These are phyloP conservation scores for Monopis laevigella DNA, from an alignment of 2,888 invertebrate species.

Conservation along the genomic window DNA sequence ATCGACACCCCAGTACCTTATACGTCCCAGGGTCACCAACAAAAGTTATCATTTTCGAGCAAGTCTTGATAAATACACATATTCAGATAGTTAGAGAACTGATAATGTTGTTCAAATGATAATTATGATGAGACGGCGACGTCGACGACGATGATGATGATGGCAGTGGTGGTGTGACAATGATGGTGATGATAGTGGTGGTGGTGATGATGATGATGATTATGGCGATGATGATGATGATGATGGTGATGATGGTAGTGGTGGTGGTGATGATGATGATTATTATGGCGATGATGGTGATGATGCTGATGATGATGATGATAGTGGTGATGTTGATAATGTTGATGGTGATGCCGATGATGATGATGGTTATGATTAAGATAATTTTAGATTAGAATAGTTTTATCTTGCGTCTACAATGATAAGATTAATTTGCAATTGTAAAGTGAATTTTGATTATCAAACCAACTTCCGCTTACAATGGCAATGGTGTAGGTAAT, in stretches of 20 bases:
- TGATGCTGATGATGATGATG: not conserved
- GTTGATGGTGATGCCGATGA: not conserved
- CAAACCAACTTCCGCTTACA: too few species aligned
- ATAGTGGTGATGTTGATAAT: not conserved
- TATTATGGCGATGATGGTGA: not conserved
- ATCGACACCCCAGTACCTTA: too few species aligned
- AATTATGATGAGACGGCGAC: not conserved
- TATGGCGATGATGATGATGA: not conserved
- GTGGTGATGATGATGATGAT: not conserved
- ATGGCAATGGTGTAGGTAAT: too few species aligned
- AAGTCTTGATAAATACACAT: not conserved
- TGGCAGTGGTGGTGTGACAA: not conserved
- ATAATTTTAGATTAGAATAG: too few species aligned
- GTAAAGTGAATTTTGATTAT: too few species aligned
- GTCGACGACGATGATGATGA: not conserved
- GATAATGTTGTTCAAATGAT: too few species aligned
- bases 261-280: not conserved
- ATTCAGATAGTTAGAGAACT: too few species aligned
- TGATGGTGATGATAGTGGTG: not conserved
- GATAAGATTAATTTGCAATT: too few species aligned
- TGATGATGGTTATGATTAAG: not conserved
- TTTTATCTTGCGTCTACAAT: too few species aligned
- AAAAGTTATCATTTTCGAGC: too few species aligned
- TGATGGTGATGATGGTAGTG: not conserved
- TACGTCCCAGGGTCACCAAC: not conserved